These are phyloP conservation scores for Gymnobelideus leadbeateri DNA, from an alignment of 2,113 vertebrate species.

Conservation along the genomic window DNA sequence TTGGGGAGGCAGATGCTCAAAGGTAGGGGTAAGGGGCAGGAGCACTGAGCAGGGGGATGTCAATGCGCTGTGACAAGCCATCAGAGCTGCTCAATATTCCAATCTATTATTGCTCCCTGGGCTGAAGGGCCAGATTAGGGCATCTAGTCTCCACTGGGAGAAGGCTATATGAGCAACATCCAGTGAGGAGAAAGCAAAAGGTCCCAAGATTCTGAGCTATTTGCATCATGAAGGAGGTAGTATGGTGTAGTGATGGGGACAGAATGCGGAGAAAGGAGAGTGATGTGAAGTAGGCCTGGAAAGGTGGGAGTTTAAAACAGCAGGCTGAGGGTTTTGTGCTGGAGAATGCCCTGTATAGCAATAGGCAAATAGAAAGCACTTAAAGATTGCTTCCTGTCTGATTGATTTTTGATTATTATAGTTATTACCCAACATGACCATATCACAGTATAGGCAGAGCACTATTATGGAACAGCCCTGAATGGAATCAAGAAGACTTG, in stretches of 20 bases:
- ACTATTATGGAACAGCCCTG: background rate
- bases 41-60: conserved; percentile 74
- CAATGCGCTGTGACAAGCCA: background rate
- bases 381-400: background rate
- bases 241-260: background rate
- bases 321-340: background rate
- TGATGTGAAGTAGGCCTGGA: background rate
- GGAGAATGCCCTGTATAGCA: background rate
- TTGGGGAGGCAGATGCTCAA: conserved; percentile 37
- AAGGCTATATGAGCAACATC: background rate
- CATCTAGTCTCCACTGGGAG: background rate
- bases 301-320: background rate
- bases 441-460: background rate
- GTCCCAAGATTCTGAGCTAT: background rate
- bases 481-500: background rate
- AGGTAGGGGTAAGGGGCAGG: conserved; percentile 66
- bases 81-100: conserved; percentile 84
- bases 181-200: background rate
- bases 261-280: background rate
- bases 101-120: conserved; percentile 75
- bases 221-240: background rate
- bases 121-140: background rate
- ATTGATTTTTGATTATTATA: background rate
- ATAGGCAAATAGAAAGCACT: background rate
- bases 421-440: background rate